phyloP scores from a whole-genome alignment of 2,888 invertebrate genomes.

The Polyommatus icarus region DNA sequence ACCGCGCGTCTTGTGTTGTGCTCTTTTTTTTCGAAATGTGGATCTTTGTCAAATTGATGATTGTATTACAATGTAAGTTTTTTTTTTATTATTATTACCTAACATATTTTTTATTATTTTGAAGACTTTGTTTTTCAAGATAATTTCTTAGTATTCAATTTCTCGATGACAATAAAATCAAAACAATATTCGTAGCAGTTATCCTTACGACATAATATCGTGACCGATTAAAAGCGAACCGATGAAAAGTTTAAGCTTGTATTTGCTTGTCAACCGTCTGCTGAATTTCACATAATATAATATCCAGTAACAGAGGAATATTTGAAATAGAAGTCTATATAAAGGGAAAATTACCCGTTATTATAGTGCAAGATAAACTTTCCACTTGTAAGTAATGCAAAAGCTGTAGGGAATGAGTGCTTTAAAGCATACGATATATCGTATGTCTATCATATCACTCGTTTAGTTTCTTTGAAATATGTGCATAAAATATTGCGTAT shows the following conservation, averaged over 20 bases:
- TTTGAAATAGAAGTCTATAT: slow-evolving; percentile 2
- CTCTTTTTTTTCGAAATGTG: slow-evolving; percentile 38
- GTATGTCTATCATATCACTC: background rate
- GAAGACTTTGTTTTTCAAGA: background rate
- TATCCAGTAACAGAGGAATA: background rate
- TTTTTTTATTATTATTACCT: background rate
- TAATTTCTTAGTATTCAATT: background rate
- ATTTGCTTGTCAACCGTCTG: background rate
- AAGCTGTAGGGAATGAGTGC: background rate
- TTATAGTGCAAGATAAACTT: slow-evolving; percentile 25
- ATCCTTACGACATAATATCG: background rate
- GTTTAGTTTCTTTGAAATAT: background rate
- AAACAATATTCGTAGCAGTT: background rate
- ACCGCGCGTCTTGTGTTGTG: slow-evolving; percentile 25
- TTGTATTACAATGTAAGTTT: slow-evolving; percentile 43
- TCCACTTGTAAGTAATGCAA: slow-evolving; percentile 18
- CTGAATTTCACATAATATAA: background rate
- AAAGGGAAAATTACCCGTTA: slow-evolving; percentile 17
- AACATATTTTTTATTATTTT: too few relatives aligned
- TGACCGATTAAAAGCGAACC: background rate
- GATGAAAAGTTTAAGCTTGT: background rate
- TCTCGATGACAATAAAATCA: background rate
- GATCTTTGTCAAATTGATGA: slow-evolving; percentile 40
- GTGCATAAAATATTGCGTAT: background rate
- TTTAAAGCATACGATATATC: background rate